Percentiles rank a stretch among this genome's conserved stretches.
These are phyloP conservation scores for Argyra leucocephala DNA, from an alignment of 2,888 invertebrate genomes.

Conservation along the genomic window DNA sequence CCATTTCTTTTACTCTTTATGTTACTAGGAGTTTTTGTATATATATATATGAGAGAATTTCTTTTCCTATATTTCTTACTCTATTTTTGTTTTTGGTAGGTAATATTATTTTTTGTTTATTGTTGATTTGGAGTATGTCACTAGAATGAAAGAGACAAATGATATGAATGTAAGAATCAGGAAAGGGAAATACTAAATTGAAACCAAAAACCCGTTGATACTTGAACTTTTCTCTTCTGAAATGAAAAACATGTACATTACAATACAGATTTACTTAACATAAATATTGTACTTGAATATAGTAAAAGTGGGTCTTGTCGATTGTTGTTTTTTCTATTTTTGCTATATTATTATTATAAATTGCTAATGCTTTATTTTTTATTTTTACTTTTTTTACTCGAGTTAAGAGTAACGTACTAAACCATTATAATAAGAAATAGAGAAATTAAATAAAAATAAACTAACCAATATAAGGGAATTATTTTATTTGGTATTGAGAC, in stretches of 20 bases:
- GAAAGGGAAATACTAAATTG: neutral
- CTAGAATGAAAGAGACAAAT: too few relatives aligned
- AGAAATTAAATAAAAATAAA: neutral
- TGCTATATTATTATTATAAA: neutral
- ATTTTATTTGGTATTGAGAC: too few relatives aligned
- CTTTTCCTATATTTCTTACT: too few relatives aligned
- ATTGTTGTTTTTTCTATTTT: neutral
- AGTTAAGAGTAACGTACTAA: too few relatives aligned
- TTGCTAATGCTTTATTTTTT: neutral
- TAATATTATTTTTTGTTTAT: too few relatives aligned
- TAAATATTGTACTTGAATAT: neutral
- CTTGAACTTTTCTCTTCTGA: neutral
- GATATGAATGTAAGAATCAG: too few relatives aligned
- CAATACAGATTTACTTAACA: too few relatives aligned
- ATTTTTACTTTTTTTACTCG: too few relatives aligned
- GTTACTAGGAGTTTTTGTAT: too few relatives aligned
- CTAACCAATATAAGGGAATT: neutral
- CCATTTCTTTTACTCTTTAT: neutral
- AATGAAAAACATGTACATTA: neutral
- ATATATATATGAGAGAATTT: too few relatives aligned
- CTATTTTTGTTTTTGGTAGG: too few relatives aligned
- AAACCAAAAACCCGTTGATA: constrained; percentile 1
- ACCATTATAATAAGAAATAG: neutral
- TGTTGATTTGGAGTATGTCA: too few relatives aligned
- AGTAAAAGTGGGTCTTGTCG: neutral